These are phyloP conservation scores for Monomorium pharaonis DNA, from an alignment of 1,140 invertebrate species.

Conservation along the genomic window DNA sequence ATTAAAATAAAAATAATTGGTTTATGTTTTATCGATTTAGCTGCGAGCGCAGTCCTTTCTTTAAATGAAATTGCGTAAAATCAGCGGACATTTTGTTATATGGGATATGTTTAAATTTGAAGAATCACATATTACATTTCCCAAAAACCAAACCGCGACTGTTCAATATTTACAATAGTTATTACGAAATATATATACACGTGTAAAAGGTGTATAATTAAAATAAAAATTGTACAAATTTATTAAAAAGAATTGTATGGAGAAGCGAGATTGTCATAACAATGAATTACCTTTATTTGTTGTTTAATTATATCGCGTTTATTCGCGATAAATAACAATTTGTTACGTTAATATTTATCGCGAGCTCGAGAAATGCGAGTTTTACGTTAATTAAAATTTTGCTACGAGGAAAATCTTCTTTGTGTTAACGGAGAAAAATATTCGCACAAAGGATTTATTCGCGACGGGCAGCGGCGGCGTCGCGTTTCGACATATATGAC, in stretches of 20 bases:
- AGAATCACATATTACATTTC: slow-evolving; percentile 3
- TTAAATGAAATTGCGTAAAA: background rate
- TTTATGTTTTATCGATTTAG: background rate
- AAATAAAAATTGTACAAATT: background rate
- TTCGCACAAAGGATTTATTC: slow-evolving; percentile 35
- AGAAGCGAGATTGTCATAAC: background rate
- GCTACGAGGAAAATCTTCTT: background rate
- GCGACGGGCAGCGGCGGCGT: background rate
- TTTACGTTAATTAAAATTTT: slow-evolving; percentile 53
- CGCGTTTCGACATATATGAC: slow-evolving; percentile 17
- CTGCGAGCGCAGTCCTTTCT: background rate
- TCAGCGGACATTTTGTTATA: background rate
- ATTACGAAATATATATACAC: background rate
- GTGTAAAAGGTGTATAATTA: too few species aligned
- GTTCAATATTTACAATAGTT: background rate
- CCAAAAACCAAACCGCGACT: background rate
- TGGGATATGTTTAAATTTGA: background rate
- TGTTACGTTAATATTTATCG: slow-evolving; percentile 9
- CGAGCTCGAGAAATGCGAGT: background rate
- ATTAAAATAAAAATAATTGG: background rate
- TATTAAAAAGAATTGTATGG: background rate
- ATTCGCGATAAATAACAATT: slow-evolving; percentile 23
- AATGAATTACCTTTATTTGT: background rate
- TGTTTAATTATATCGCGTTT: background rate
- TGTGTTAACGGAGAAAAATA: slow-evolving; percentile 1